These are phyloP conservation scores for Microtus montanus DNA, from an alignment of 2,113 vertebrate genomes.

Conservation along the genomic window DNA sequence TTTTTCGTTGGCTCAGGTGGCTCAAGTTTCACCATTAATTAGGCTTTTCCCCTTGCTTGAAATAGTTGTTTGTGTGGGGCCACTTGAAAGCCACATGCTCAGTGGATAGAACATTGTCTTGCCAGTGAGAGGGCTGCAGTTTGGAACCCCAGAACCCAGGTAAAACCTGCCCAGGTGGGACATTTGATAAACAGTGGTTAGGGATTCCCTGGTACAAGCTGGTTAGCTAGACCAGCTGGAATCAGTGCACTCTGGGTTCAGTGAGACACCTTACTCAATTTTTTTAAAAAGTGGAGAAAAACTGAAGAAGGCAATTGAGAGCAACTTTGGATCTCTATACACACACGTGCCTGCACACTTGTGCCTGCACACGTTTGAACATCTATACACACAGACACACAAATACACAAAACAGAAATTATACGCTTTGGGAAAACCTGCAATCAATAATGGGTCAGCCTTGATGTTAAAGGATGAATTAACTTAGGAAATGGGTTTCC, in stretches of 20 bases:
- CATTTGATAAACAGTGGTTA: neutral
- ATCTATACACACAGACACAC: neutral
- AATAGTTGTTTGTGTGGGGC: neutral
- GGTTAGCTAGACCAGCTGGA: neutral
- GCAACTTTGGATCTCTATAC: neutral
- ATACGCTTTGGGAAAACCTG: neutral
- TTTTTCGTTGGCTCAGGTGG: neutral
- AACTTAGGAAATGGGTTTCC: neutral
- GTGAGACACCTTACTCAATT: neutral
- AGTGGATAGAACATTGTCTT: neutral
- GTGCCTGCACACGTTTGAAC: neutral
- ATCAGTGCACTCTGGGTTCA: neutral
- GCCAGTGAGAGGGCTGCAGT: neutral
- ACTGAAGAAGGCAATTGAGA: neutral
- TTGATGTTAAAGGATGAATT: neutral
- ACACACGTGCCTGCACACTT: neutral
- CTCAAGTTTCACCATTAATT: neutral
- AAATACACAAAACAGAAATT: neutral
- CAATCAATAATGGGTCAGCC: neutral
- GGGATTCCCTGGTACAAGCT: neutral
- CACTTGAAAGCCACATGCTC: neutral
- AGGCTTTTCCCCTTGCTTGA: slow-evolving; percentile 20
- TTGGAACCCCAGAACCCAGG: neutral
- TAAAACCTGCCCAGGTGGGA: neutral
- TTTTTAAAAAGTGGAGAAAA: too few relatives aligned